These are phyloP conservation scores for Carettochelys insculpta DNA, from an alignment of 2,113 vertebrate genomes.

Conservation along the genomic window DNA sequence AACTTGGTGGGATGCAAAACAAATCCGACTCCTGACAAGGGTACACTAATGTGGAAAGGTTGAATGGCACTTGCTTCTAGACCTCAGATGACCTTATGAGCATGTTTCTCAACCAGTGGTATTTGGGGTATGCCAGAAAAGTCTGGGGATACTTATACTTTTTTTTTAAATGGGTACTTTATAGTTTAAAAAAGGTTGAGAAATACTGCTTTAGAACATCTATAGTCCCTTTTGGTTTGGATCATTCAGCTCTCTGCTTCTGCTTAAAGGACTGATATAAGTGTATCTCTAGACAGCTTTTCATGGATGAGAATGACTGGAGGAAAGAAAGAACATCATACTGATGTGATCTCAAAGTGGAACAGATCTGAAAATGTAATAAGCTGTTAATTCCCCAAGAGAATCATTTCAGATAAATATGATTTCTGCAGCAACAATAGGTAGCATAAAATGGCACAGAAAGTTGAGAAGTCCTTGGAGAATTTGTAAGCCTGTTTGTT, in stretches of 20 bases:
- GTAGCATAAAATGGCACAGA: conserved; percentile 27
- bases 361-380: conserved; percentile 57
- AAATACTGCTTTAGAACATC: conserved; percentile 34
- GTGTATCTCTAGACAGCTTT: conserved; percentile 34
- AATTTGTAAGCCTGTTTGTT: neutral
- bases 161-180: too few species aligned
- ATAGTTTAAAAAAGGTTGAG: too few species aligned
- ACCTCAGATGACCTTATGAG: too few species aligned
- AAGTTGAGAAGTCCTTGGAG: conserved; percentile 13
- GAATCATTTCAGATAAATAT: conserved; percentile 44
- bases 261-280: conserved; percentile 40
- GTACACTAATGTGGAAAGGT: too few species aligned
- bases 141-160: too few species aligned
- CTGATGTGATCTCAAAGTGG: conserved; percentile 24
- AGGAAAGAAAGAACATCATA: conserved; percentile 57
- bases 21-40: too few species aligned
- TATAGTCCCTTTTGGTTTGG: conserved; percentile 46
- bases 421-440: conserved; percentile 28
- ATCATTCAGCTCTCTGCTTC: conserved; percentile 57
- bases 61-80: too few species aligned
- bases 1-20: too few species aligned
- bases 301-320: conserved; percentile 53
- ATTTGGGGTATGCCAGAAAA: too few species aligned
- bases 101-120: too few species aligned
- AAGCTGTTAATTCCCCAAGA: conserved; percentile 44